Evolutionary conservation across 2,797 vertebrate species (phyloP), one percentile per base, ranked within the genome.

Genomic region (Peromyscus attwateri): DNA sequence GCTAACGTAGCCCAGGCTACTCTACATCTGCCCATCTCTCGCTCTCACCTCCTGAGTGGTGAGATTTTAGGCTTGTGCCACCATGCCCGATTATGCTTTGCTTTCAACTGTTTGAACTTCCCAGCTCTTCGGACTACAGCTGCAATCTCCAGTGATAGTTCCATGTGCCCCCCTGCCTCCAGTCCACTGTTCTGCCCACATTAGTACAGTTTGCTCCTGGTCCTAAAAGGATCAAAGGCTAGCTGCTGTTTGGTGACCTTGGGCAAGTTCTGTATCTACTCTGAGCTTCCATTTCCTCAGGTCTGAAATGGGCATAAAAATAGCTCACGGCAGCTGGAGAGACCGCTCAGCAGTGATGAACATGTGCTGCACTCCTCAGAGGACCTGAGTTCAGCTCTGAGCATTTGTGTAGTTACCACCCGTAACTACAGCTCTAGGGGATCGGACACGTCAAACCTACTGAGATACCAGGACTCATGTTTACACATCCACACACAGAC

Each of bases 201-300:
- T 49, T 60, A 23, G 52, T 84, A 79, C 91, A 84, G 66, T 34
- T 29, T 81, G 80, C 2, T 52, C 43, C 83, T 52, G 23, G 89
- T 55, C 17, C 68, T 89, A 79, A 91, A 87, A 66, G 68, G 40
- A 79, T 84, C 21, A 34, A 46, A 87, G 31, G 29, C 55, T 71
- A 79, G 23, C 40, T 94, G 31, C 46, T 87, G n/a, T 40, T 89
- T 89, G 81, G 55, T 68, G 60, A 92, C 31, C 43, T 87, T 43
- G 46, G 75, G 25, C 71, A 94, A 94, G 46, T 87, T 85, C 40
- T 25, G 3, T 75, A 83, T 73, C 3, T 31, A 75, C 81, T 75
- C 34, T 46, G 90, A 85, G 77, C 77, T 73, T 93, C 87, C 9
- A 3, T 84, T 96, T 96, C 83, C 79, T 93, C 75, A 40, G 70